Evolutionary conservation across 2,113 vertebrate species (phyloP).

Genomic region (Leptosomus discolor): DNA sequence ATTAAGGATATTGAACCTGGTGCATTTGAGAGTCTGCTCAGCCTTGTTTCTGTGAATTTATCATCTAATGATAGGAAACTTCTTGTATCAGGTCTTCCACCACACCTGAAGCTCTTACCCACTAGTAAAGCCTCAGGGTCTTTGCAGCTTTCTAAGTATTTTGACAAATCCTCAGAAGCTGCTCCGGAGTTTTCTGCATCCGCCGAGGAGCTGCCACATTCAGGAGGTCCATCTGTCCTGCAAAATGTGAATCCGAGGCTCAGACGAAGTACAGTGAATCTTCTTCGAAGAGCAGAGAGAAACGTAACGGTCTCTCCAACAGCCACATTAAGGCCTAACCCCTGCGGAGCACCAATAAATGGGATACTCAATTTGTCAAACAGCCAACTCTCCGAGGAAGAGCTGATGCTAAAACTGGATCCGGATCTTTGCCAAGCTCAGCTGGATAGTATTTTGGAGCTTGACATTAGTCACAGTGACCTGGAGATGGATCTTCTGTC

Average conservation of each 20-base stretch:
- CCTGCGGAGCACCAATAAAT: not conserved
- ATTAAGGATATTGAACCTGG: not conserved
- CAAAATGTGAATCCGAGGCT: not conserved
- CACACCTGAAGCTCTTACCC: not conserved
- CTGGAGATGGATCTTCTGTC: conserved; percentile 24
- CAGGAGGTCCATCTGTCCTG: not conserved
- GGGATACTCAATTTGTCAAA: not conserved
- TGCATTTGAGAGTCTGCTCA: not conserved
- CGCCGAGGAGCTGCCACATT: fast-evolving
- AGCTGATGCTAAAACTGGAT: conserved; percentile 3
- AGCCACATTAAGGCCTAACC: fast-evolving
- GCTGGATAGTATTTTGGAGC: not conserved
- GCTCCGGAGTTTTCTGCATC: not conserved
- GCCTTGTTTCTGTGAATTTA: conserved; percentile 4
- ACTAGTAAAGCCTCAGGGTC: not conserved
- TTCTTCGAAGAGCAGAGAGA: not conserved
- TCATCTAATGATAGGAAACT: conserved; percentile 6
- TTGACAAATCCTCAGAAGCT: not conserved
- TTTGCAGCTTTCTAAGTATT: not conserved
- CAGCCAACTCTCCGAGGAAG: not conserved
- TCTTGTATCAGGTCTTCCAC: not conserved
- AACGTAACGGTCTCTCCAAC: not conserved
- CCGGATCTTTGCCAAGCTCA: not conserved
- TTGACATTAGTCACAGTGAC: conserved; percentile 23
- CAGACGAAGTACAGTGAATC: not conserved